phyloP scores from a whole-genome alignment of 2,113 vertebrate genomes.

The Sphyrna mokarran region DNA sequence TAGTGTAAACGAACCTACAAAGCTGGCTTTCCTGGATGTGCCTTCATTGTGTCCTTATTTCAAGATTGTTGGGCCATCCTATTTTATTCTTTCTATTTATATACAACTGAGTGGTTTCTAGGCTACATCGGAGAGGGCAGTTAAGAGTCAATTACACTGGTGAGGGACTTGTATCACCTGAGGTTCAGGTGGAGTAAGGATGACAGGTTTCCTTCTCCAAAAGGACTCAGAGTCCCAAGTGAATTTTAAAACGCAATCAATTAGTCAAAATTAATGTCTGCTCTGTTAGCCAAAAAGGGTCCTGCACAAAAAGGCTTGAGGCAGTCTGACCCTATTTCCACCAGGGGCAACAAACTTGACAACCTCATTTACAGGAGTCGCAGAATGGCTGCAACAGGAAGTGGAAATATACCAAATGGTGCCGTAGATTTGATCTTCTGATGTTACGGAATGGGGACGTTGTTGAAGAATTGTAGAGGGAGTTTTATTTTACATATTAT shows the following conservation, averaged over 20 bases:
- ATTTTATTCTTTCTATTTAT: not conserved
- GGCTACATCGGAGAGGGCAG: not conserved
- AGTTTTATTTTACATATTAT: not conserved
- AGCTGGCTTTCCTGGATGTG: not conserved
- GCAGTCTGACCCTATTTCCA: not conserved
- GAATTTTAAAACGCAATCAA: not conserved
- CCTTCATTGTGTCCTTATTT: not conserved
- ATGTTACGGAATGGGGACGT: not conserved
- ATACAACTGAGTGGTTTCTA: not conserved
- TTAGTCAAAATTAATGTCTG: not conserved
- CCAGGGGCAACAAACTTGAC: not conserved
- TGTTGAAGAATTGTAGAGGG: not conserved
- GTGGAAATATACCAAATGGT: not conserved
- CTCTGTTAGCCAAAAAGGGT: not conserved
- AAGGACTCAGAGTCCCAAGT: not conserved
- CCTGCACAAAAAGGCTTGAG: not conserved
- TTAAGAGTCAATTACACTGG: not conserved
- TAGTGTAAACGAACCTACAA: not conserved
- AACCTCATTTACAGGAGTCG: not conserved
- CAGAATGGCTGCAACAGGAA: not conserved
- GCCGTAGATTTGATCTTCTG: not conserved
- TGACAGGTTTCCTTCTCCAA: not conserved
- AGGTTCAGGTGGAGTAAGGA: not conserved
- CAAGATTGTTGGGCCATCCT: not conserved
- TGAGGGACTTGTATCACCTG: not conserved